phyloP scores from a whole-genome alignment of 1,140 invertebrate species.

The Drosophila sechellia region DNA sequence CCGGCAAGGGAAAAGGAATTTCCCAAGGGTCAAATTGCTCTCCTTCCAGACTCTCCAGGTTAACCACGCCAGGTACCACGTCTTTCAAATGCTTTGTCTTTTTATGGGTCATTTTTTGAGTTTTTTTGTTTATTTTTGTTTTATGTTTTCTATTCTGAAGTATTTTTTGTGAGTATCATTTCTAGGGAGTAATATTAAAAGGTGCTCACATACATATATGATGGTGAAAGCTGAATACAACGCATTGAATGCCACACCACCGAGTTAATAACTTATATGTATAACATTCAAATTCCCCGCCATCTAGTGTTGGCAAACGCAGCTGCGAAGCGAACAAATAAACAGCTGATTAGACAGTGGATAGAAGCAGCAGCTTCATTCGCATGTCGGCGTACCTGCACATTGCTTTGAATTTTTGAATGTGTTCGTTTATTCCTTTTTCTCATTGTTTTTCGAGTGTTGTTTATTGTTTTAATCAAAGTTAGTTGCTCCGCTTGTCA shows the following conservation, averaged over 20 bases:
- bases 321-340: neutral
- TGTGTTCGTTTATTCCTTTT: constrained; percentile 25
- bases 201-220: neutral
- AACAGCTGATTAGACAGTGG: constrained; percentile 3
- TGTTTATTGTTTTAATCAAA: neutral
- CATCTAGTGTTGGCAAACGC: constrained; percentile 2
- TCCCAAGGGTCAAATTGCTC: neutral
- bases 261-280: neutral
- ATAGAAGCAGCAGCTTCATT: constrained; percentile 30
- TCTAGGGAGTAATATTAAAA: neutral
- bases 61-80: no score
- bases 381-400: constrained; percentile 24
- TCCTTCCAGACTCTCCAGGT: no score
- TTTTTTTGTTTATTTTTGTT: neutral
- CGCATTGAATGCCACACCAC: neutral
- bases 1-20: constrained; percentile 42
- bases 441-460: constrained; percentile 25
- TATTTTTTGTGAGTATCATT: neutral
- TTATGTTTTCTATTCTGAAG: neutral
- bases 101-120: neutral
- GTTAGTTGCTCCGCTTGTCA: constrained; percentile 9
- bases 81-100: neutral
- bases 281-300: neutral
- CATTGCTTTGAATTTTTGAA: constrained; percentile 54
- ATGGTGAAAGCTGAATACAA: neutral